phyloP scores from a whole-genome alignment of 2,797 vertebrate species.

The Sphaeramia orbicularis region DNA sequence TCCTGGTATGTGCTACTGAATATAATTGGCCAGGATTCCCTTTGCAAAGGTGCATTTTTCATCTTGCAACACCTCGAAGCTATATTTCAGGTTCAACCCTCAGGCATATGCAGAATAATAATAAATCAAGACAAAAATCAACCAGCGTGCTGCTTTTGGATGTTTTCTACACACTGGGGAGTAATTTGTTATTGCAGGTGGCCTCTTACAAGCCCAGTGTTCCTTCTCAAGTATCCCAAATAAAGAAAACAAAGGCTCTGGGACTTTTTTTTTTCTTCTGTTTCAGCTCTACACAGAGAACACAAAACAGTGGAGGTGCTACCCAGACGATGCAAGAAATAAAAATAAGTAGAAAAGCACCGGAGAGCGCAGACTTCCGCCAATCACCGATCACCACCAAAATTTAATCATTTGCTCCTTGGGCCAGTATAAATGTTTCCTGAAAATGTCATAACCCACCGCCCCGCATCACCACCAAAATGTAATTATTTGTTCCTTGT shows the following conservation, averaged over 20 bases:
- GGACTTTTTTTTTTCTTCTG: conserved; percentile 9
- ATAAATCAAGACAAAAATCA: conserved; percentile 71
- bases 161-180: conserved; percentile 71
- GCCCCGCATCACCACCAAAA: too few relatives aligned
- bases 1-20: conserved; percentile 73
- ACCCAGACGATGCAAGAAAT: conserved; percentile 11
- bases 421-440: too few relatives aligned
- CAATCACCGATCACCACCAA: too few relatives aligned
- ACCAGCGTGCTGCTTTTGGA: conserved; percentile 63
- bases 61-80: conserved; percentile 59
- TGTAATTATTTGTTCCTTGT: too few relatives aligned
- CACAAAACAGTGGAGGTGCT: background rate
- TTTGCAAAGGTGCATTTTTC: conserved; percentile 49
- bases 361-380: too few relatives aligned
- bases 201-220: conserved; percentile 57
- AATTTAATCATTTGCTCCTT: too few relatives aligned
- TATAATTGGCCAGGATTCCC: conserved; percentile 48
- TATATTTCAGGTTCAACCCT: conserved; percentile 53
- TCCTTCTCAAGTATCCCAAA: conserved; percentile 69
- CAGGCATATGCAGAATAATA: conserved; percentile 58
- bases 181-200: conserved; percentile 79
- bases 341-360: too few relatives aligned
- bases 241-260: conserved; percentile 61
- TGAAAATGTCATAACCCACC: too few relatives aligned
- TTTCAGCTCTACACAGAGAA: background rate